Percentiles rank a stretch among this genome's conserved stretches.
phyloP scores from a whole-genome alignment of 2,797 vertebrate genomes.

The Sebastes cheni region DNA sequence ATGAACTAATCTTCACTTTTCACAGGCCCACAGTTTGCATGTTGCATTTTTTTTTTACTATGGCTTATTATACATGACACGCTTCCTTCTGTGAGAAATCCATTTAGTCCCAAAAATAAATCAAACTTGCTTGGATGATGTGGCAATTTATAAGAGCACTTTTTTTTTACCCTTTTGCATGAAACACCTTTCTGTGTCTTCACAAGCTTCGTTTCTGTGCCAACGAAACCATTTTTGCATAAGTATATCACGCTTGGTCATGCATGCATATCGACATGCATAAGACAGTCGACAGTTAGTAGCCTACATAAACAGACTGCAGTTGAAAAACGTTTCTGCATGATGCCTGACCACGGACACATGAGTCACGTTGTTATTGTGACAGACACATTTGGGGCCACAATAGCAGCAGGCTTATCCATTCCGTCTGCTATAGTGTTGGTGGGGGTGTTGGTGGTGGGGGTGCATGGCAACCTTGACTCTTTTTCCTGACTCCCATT shows the following conservation, averaged over 20 bases:
- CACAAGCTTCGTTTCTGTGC: slow-evolving; percentile 34
- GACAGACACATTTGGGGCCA: slow-evolving; percentile 33
- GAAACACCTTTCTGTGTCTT: slow-evolving; percentile 10
- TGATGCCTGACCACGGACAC: background rate
- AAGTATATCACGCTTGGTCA: slow-evolving; percentile 54
- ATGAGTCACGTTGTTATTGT: slow-evolving; percentile 55
- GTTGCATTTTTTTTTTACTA: background rate
- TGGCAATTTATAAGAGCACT: background rate
- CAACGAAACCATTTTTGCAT: slow-evolving; percentile 70
- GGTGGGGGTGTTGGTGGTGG: background rate
- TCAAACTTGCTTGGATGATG: background rate
- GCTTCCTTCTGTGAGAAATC: background rate
- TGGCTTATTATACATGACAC: accelerated
- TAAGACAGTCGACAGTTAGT: background rate
- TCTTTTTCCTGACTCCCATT: slow-evolving; percentile 72
- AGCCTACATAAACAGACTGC: background rate
- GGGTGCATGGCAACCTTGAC: slow-evolving; percentile 62
- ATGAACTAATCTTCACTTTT: background rate
- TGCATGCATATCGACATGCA: slow-evolving; percentile 30
- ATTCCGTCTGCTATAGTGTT: slow-evolving; percentile 2
- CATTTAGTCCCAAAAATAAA: background rate
- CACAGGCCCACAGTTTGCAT: background rate
- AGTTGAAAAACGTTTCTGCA: background rate
- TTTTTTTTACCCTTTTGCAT: background rate
- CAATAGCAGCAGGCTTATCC: slow-evolving; percentile 41